A percentile compares a stretch with the other conserved stretches of the same genome.
phyloP scores from a whole-genome alignment of 2,797 vertebrate genomes.

The Muscicapa comitata region DNA sequence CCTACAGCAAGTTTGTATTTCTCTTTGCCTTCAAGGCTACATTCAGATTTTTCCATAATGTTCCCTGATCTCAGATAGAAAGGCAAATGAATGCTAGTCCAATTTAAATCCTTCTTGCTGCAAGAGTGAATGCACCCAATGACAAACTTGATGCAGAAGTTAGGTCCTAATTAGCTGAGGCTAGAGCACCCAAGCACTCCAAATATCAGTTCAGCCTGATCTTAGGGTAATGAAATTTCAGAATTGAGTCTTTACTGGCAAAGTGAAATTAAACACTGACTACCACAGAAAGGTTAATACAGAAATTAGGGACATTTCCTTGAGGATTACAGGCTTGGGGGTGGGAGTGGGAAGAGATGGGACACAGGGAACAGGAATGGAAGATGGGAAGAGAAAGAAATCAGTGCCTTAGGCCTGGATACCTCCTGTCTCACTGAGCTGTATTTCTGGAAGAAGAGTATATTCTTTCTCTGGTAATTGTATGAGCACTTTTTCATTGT shows the following conservation, averaged over 20 bases:
- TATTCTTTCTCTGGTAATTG: background rate
- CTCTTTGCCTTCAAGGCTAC: background rate
- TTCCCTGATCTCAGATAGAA: background rate
- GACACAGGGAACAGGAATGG: background rate
- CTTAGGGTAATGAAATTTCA: background rate
- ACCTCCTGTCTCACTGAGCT: background rate
- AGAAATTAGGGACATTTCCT: background rate
- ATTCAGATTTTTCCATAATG: background rate
- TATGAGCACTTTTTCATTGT: background rate
- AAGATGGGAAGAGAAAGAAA: background rate
- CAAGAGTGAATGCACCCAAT: background rate
- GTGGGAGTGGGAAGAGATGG: rapidly evolving
- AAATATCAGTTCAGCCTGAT: background rate
- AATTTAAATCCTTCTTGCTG: background rate
- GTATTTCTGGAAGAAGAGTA: background rate
- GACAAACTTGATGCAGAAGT: background rate
- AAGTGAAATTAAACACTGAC: background rate
- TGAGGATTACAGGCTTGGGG: background rate
- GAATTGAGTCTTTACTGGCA: background rate
- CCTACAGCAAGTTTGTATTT: background rate
- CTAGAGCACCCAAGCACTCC: background rate
- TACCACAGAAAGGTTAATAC: background rate
- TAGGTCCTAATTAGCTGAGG: background rate
- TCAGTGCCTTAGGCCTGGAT: background rate
- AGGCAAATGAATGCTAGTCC: background rate